A percentile compares a stretch with the other conserved stretches of the same genome.
Evolutionary conservation across 2,888 invertebrate species (phyloP).

Genomic region (Meganola albula): DNA sequence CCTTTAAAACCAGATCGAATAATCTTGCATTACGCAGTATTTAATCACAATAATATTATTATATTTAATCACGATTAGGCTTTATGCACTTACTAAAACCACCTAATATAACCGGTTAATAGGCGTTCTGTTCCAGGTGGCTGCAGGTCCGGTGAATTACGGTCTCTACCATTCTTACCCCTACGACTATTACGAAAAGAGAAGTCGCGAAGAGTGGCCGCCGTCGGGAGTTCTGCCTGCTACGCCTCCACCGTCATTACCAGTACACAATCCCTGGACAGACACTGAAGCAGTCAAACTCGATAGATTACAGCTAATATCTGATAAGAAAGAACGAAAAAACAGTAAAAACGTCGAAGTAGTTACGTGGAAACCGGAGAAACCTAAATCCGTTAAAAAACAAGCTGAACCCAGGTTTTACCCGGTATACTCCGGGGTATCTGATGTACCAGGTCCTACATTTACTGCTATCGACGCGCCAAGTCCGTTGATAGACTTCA

Average conservation of each 20-base stretch:
- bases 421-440: slow-evolving; percentile 44
- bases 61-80: slow-evolving; percentile 34
- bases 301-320: slow-evolving; percentile 46
- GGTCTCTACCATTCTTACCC: slow-evolving; percentile 83
- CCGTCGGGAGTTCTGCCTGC: slow-evolving; percentile 51
- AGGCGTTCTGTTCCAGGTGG: slow-evolving; percentile 79
- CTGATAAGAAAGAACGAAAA: slow-evolving; percentile 27
- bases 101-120: slow-evolving; percentile 62
- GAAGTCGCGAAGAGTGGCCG: slow-evolving; percentile 56
- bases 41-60: slow-evolving; percentile 1
- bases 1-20: background rate
- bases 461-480: slow-evolving; percentile 51
- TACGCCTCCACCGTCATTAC: slow-evolving; percentile 39
- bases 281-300: slow-evolving; percentile 39
- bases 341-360: slow-evolving; percentile 24
- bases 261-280: slow-evolving; percentile 39
- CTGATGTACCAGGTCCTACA: slow-evolving; percentile 33
- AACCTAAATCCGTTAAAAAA: slow-evolving; percentile 34
- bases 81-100: slow-evolving; percentile 52
- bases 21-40: background rate
- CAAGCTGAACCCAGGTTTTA: slow-evolving; percentile 45
- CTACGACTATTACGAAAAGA: slow-evolving; percentile 65
- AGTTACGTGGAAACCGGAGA: slow-evolving; percentile 42
- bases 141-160: slow-evolving; percentile 85
- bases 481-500: slow-evolving; percentile 48